phyloP scores from a whole-genome alignment of 2,113 vertebrate species.

The Pluvialis apricaria region DNA sequence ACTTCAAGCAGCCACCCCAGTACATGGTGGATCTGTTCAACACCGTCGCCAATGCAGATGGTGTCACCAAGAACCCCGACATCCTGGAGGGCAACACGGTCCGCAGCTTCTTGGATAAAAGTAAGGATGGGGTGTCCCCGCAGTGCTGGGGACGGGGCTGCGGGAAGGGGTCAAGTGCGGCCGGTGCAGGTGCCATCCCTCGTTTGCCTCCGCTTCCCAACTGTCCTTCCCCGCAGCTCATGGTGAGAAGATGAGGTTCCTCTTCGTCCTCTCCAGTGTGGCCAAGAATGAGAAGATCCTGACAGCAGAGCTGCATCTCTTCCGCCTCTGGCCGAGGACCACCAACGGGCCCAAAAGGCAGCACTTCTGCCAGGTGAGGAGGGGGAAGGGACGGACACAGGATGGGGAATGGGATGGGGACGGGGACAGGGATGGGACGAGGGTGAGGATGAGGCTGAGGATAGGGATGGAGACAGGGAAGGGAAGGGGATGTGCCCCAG shows the following conservation, averaged over 20 bases:
- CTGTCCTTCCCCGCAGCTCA: slow-evolving; percentile 60
- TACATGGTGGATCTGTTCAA: slow-evolving; percentile 93
- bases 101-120: slow-evolving; percentile 88
- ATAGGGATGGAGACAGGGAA: not conserved
- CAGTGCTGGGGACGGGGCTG: not conserved
- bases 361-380: slow-evolving; percentile 84
- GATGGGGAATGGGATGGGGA: not conserved
- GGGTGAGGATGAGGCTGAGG: not conserved
- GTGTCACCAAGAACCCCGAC: slow-evolving; percentile 85
- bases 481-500: not conserved
- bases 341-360: slow-evolving; percentile 62
- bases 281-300: slow-evolving; percentile 83
- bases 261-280: slow-evolving; percentile 83
- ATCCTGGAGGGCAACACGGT: slow-evolving; percentile 88
- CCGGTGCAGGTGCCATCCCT: accelerated
- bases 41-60: slow-evolving; percentile 83
- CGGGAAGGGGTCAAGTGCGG: accelerated
- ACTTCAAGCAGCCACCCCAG: slow-evolving; percentile 82
- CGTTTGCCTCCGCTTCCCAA: not conserved
- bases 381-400: not conserved
- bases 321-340: slow-evolving; percentile 77
- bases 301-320: slow-evolving; percentile 87
- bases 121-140: slow-evolving; percentile 61
- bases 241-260: slow-evolving; percentile 78
- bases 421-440: not conserved